Evolutionary conservation across 2,113 vertebrate species (phyloP).

Genomic region (Lepus europaeus): DNA sequence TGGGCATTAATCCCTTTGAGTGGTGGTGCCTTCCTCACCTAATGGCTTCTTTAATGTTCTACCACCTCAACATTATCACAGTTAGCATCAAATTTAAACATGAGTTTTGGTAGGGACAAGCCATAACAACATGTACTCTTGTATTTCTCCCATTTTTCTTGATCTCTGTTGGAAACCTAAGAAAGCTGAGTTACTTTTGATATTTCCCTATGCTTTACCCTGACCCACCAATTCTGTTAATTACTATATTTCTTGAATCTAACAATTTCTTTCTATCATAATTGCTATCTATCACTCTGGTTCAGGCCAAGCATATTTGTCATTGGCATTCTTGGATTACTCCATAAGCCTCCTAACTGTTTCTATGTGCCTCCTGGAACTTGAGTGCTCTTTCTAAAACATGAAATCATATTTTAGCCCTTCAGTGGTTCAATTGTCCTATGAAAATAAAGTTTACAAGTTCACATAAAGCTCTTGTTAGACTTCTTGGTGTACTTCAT

Average conservation of each 20-base stretch:
- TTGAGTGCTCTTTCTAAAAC: not conserved
- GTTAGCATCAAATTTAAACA: not conserved
- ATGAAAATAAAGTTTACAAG: not conserved
- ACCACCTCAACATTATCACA: not conserved
- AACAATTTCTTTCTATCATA: not conserved
- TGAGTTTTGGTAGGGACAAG: not conserved
- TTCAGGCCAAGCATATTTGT: not conserved
- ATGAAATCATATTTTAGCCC: not conserved
- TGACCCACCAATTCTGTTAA: not conserved
- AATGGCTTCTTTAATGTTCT: not conserved
- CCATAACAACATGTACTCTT: not conserved
- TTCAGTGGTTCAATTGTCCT: not conserved
- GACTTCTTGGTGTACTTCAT: not conserved
- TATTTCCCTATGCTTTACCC: not conserved
- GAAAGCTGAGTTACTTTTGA: not conserved
- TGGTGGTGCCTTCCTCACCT: not conserved
- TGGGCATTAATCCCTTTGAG: not conserved
- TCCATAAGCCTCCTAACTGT: not conserved
- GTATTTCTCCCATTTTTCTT: not conserved
- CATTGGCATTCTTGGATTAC: not conserved
- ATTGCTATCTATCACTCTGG: not conserved
- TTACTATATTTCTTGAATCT: not conserved
- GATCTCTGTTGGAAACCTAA: not conserved
- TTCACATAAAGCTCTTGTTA: not conserved
- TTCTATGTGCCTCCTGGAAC: not conserved